Conservation (phyloP, 2,888 invertebrate genomes). For the Cacoxenus indagator region DNA sequence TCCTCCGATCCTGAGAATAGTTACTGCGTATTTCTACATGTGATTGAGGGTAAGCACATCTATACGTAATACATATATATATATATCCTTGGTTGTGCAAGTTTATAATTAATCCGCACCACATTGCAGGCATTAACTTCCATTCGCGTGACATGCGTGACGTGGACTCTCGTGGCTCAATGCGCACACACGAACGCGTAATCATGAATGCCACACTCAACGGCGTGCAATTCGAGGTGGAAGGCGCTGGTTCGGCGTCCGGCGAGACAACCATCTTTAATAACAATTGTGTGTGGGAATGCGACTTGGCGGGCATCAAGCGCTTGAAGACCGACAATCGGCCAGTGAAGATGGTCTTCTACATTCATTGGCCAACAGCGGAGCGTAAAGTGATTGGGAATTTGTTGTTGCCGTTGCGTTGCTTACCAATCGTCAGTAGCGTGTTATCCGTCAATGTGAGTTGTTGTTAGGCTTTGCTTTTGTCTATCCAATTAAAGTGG, state of each 20-base stretch:
- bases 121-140: conserved; percentile 47
- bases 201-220: conserved; percentile 76
- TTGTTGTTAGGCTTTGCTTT: background rate
- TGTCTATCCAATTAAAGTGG: background rate
- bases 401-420: conserved; percentile 77
- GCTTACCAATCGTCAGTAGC: conserved; percentile 77
- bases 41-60: conserved; percentile 59
- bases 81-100: background rate
- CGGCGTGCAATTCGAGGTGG: conserved; percentile 79
- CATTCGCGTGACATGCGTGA: conserved; percentile 34
- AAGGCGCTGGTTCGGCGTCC: conserved; percentile 74
- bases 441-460: conserved; percentile 68
- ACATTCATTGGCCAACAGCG: conserved; percentile 47
- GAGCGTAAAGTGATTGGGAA: conserved; percentile 77
- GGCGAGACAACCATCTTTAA: conserved; percentile 75
- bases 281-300: conserved; percentile 85
- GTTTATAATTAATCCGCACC: background rate
- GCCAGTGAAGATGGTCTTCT: conserved; percentile 81
- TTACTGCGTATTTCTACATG: conserved; percentile 64
- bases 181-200: conserved; percentile 69
- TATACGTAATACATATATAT: background rate
- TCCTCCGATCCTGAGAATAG: conserved; percentile 36
- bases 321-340: conserved; percentile 80
- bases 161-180: conserved; percentile 39
- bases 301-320: conserved; percentile 79